Evolutionary conservation across 1,140 invertebrate species (phyloP).

Genomic region (Ceratina japonica): DNA sequence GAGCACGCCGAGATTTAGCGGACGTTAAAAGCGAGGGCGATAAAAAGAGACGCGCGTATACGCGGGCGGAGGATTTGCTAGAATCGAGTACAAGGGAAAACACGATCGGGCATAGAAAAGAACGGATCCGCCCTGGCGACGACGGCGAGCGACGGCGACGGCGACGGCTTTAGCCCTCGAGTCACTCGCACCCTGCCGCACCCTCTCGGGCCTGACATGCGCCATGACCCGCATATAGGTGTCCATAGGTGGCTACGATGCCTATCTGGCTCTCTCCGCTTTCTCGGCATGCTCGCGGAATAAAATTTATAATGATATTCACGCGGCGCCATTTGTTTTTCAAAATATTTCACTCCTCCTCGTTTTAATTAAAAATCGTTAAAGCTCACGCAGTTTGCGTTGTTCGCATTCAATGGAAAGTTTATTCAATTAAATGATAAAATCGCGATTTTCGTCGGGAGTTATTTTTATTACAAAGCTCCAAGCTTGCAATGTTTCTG

Average conservation of each 20-base stretch:
- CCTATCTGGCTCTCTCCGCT: not conserved
- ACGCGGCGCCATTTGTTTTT: too few species aligned
- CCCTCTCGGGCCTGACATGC: conserved; percentile 72
- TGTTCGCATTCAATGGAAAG: too few species aligned
- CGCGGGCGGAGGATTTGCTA: not conserved
- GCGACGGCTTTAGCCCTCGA: conserved; percentile 51
- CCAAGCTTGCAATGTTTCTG: too few species aligned
- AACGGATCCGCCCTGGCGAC: conserved; percentile 53
- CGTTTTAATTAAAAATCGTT: too few species aligned
- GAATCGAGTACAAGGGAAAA: conserved; percentile 39
- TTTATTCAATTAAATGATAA: too few species aligned
- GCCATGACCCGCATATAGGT: conserved; percentile 70
- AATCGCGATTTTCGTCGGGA: too few species aligned
- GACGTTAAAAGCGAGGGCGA: conserved; percentile 1
- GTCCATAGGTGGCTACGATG: conserved; percentile 39
- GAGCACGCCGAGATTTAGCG: not conserved
- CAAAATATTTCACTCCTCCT: too few species aligned
- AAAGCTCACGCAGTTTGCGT: too few species aligned
- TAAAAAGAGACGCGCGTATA: conserved; percentile 1
- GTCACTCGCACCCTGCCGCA: conserved; percentile 64
- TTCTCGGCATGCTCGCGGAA: not conserved
- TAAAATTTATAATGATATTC: too few species aligned
- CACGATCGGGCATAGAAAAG: conserved; percentile 50
- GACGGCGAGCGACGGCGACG: not conserved
- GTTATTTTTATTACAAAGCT: too few species aligned